A percentile compares a stretch with the other conserved stretches of the same genome.
phyloP scores from a whole-genome alignment of 2,797 vertebrate genomes.

The Pterois miles region DNA sequence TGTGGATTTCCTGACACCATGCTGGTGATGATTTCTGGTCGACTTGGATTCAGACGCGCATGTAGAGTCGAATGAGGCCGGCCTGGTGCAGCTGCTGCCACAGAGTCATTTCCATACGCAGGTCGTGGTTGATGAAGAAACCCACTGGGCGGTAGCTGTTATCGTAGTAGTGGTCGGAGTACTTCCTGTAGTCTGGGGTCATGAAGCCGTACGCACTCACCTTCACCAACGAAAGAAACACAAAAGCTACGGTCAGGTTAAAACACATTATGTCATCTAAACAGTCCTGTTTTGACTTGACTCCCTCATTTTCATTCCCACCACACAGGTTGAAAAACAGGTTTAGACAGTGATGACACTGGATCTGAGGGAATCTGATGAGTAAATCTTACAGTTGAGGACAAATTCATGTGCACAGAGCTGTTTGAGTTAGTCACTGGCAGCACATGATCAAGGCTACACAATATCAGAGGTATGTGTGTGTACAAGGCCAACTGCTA shows the following conservation, averaged over 20 bases:
- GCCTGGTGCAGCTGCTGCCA: slow-evolving; percentile 83
- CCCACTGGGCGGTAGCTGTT: slow-evolving; percentile 19
- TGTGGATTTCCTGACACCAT: background rate
- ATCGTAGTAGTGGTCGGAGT: slow-evolving; percentile 87
- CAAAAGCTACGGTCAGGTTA: background rate
- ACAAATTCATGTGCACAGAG: background rate
- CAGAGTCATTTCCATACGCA: slow-evolving; percentile 78
- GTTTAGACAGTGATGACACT: background rate
- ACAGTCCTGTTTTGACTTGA: background rate
- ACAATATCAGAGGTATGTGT: background rate
- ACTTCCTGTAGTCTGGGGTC: slow-evolving; percentile 79
- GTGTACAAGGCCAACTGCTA: background rate
- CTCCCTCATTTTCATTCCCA: background rate
- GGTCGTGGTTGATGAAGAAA: slow-evolving; percentile 85
- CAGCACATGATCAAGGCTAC: background rate
- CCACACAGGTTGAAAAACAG: background rate
- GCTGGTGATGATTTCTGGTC: background rate
- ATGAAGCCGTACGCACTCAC: slow-evolving; percentile 88
- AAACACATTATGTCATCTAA: background rate
- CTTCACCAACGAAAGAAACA: slow-evolving; percentile 54
- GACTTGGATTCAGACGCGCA: slow-evolving; percentile 40
- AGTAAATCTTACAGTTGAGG: background rate
- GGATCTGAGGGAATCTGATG: rapidly evolving
- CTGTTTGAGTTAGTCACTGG: background rate
- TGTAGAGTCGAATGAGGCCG: slow-evolving; percentile 80